A percentile compares a stretch with the other conserved stretches of the same genome.
These are phyloP conservation scores for Marcusenius ussheri DNA, from an alignment of 2,113 vertebrate species.

Conservation along the genomic window DNA sequence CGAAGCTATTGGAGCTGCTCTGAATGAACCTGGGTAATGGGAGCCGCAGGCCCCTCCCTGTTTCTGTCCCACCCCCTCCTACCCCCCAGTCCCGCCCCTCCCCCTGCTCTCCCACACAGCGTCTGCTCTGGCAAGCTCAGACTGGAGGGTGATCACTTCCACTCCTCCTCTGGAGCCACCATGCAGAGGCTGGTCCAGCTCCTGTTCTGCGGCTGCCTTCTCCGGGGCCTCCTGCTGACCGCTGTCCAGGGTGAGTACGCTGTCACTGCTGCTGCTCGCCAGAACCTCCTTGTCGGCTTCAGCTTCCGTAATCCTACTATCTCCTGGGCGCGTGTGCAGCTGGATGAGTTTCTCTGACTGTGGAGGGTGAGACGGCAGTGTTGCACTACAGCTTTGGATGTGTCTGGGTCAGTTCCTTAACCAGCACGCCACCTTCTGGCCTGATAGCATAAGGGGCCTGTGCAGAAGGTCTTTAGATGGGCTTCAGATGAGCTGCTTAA, in stretches of 20 bases:
- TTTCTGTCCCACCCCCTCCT: background rate
- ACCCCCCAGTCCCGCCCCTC: background rate
- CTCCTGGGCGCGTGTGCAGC: background rate
- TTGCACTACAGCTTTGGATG: background rate
- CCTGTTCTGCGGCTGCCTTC: conserved; percentile 33
- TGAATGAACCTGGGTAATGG: conserved; percentile 4
- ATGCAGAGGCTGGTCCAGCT: conserved; percentile 34
- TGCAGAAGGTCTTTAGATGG: background rate
- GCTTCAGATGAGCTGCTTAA: background rate
- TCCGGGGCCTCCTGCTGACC: conserved; percentile 27
- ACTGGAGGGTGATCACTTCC: conserved; percentile 8
- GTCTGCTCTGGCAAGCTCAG: background rate
- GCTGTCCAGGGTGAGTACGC: conserved; percentile 35
- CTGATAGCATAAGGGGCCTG: background rate
- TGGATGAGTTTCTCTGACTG: background rate
- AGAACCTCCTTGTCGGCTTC: background rate
- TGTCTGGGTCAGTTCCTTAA: background rate
- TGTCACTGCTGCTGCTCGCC: background rate
- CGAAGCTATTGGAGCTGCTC: background rate
- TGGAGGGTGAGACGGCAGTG: background rate
- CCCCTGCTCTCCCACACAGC: background rate
- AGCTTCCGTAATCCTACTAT: background rate
- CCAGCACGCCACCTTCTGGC: background rate
- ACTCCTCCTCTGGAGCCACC: conserved; percentile 14
- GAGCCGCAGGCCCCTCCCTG: background rate